Percentiles rank a stretch among this genome's conserved stretches.
phyloP scores from a whole-genome alignment of 2,888 invertebrate species.

The Perdita meconis region DNA sequence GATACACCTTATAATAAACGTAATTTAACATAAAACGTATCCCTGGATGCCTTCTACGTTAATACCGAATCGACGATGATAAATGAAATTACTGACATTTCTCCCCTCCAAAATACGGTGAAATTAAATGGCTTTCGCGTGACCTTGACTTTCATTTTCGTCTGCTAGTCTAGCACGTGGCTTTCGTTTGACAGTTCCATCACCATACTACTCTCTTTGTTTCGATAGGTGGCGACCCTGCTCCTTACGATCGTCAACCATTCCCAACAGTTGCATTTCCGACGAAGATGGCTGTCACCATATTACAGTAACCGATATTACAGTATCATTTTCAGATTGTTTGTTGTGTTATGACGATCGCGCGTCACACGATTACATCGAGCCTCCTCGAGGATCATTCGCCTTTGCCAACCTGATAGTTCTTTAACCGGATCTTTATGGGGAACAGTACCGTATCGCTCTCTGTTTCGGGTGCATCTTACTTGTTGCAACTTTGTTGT shows the following conservation, averaged over 20 bases:
- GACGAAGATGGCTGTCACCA: slow-evolving; percentile 59
- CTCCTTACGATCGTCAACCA: slow-evolving; percentile 23
- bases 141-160: slow-evolving; percentile 64
- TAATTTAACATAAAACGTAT: slow-evolving; percentile 76
- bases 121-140: neutral
- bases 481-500: slow-evolving; percentile 56
- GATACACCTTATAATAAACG: slow-evolving; percentile 80
- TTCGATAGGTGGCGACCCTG: slow-evolving; percentile 45
- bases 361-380: neutral
- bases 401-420: neutral
- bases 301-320: slow-evolving; percentile 30
- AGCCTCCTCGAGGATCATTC: neutral
- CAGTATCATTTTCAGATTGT: slow-evolving; percentile 57
- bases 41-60: slow-evolving; percentile 15
- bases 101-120: neutral
- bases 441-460: slow-evolving; percentile 33
- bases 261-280: slow-evolving; percentile 52
- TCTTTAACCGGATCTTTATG: slow-evolving; percentile 23
- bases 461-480: slow-evolving; percentile 10
- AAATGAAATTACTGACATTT: neutral
- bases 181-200: slow-evolving; percentile 73
- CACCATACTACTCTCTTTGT: slow-evolving; percentile 14
- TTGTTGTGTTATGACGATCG: slow-evolving; percentile 43
- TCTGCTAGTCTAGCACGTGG: slow-evolving; percentile 74
- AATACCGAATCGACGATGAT: neutral